Conservation (phyloP, 2,888 invertebrate genomes). For the Drosophila nr. fundita region DNA sequence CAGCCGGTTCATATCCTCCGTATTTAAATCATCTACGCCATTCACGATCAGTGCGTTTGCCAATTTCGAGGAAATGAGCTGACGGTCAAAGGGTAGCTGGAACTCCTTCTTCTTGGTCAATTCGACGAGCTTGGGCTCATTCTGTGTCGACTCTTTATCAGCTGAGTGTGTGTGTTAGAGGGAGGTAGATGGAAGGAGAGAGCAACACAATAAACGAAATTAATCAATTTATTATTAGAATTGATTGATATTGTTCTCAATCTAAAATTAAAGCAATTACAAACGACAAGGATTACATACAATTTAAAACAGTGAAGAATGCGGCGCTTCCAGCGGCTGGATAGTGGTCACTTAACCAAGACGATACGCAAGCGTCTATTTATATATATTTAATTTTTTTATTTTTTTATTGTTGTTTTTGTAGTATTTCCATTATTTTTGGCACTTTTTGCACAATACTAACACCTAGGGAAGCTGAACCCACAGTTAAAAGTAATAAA, state of each 20-base stretch:
- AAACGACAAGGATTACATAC: conserved; percentile 36
- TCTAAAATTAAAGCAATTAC: background rate
- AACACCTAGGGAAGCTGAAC: conserved; percentile 22
- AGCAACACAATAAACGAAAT: conserved; percentile 36
- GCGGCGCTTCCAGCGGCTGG: conserved; percentile 12
- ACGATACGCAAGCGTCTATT: background rate
- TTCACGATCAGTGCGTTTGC: conserved; percentile 92
- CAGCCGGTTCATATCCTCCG: conserved; percentile 91
- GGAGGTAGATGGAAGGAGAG: conserved; percentile 6
- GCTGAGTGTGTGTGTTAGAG: conserved; percentile 12
- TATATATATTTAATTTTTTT: background rate
- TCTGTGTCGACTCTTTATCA: background rate
- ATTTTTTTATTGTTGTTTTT: background rate
- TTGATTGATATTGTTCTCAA: background rate
- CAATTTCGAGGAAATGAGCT: conserved; percentile 92
- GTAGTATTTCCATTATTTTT: background rate
- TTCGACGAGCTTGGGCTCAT: conserved; percentile 10
- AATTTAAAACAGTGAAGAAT: too few relatives aligned
- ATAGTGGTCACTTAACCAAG: too few relatives aligned
- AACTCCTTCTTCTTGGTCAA: conserved; percentile 31
- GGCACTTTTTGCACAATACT: conserved; percentile 46
- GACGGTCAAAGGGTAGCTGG: conserved; percentile 88
- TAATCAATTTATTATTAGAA: conserved; percentile 26
- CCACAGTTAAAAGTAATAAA: background rate
- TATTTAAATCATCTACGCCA: conserved; percentile 92